phyloP scores from a whole-genome alignment of 2,797 vertebrate genomes.

The Myripristis murdjan region DNA sequence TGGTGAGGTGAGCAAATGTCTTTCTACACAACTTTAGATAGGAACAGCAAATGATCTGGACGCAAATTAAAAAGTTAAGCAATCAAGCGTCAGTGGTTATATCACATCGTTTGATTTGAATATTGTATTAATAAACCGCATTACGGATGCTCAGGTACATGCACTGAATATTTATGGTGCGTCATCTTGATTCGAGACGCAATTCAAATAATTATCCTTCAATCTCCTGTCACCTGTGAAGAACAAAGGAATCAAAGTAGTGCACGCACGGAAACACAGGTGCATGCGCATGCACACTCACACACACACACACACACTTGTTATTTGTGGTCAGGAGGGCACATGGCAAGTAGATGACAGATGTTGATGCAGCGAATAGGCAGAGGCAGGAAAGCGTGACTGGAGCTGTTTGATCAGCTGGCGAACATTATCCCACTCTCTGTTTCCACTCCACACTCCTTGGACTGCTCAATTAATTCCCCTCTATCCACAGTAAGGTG shows the following conservation, averaged over 20 bases:
- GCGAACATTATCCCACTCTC: constrained; percentile 44
- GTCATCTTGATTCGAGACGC: background rate
- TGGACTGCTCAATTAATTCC: constrained; percentile 44
- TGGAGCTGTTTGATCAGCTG: constrained; percentile 68
- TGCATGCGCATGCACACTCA: background rate
- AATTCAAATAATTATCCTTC: background rate
- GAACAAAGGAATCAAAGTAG: constrained; percentile 8
- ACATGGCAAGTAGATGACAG: background rate
- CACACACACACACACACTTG: background rate
- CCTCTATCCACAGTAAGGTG: constrained; percentile 52
- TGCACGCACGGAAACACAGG: background rate
- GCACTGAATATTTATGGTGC: constrained; percentile 2
- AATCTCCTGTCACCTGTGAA: constrained; percentile 1
- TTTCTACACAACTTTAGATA: background rate
- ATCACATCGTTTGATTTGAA: background rate
- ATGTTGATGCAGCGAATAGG: constrained; percentile 32
- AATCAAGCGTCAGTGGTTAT: background rate
- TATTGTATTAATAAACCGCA: background rate
- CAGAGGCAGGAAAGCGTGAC: constrained; percentile 11
- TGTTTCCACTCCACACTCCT: constrained; percentile 43
- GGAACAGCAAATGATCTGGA: background rate
- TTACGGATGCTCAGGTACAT: background rate
- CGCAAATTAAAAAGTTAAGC: background rate
- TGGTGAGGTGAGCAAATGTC: background rate
- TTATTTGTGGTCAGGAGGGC: constrained; percentile 1